phyloP scores from a whole-genome alignment of 1,140 invertebrate species.

The Piezodorus guildinii region DNA sequence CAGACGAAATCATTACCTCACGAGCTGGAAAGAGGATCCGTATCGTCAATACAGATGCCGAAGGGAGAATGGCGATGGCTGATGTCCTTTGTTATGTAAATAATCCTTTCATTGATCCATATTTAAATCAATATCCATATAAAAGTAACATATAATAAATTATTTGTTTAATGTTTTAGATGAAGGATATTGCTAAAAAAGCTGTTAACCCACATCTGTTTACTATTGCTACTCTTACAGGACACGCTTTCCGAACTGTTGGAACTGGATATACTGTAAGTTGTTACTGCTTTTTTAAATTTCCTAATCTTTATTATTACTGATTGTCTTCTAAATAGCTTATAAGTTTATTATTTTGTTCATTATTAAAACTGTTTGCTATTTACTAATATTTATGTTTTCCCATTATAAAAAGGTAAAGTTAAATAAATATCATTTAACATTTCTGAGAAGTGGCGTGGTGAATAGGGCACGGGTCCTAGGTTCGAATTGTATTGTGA shows the following conservation, averaged over 20 bases:
- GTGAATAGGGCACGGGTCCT: too few relatives aligned
- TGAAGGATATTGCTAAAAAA: constrained; percentile 52
- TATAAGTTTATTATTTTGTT: too few relatives aligned
- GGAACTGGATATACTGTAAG: constrained; percentile 68
- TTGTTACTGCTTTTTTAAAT: constrained; percentile 30
- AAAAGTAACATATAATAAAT: constrained; percentile 13
- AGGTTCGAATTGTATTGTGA: too few relatives aligned
- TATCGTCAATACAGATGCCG: constrained; percentile 90
- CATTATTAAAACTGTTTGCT: too few relatives aligned
- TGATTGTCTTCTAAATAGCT: too few relatives aligned
- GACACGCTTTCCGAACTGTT: constrained; percentile 66
- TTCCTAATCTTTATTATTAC: too few relatives aligned
- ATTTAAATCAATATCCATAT: background rate
- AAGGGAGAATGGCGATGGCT: constrained; percentile 90
- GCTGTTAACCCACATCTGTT: constrained; percentile 74
- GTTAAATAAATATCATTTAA: too few relatives aligned
- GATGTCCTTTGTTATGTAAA: constrained; percentile 71
- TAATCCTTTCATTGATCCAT: constrained; percentile 2
- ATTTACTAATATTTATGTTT: too few relatives aligned
- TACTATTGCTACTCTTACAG: constrained; percentile 90
- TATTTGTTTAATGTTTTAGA: constrained; percentile 36
- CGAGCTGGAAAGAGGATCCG: constrained; percentile 73
- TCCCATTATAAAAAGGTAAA: too few relatives aligned
- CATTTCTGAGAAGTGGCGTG: too few relatives aligned
- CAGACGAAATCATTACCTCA: constrained; percentile 81